Evolutionary conservation across 2,888 invertebrate genomes (phyloP).

Genomic region (Eupeodes luniger): DNA sequence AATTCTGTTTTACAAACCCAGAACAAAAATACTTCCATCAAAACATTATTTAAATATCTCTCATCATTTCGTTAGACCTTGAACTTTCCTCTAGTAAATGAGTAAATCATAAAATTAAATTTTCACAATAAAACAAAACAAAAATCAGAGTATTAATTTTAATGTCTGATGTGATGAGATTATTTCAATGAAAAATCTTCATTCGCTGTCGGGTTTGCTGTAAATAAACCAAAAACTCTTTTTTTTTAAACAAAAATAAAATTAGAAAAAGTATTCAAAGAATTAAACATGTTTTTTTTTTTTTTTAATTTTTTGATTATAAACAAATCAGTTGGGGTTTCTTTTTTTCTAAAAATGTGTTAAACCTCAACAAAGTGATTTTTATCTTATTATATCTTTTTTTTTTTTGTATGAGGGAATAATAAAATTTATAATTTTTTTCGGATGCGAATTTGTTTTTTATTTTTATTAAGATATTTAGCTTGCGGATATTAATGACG

Average conservation of each 20-base stretch:
- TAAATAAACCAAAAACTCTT: slow-evolving; percentile 46
- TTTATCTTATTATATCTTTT: background rate
- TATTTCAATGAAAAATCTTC: slow-evolving; percentile 43
- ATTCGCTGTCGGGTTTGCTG: slow-evolving; percentile 22
- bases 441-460: slow-evolving; percentile 5
- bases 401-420: background rate
- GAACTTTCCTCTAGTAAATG: slow-evolving; percentile 29
- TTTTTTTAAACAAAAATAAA: slow-evolving; percentile 15
- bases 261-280: background rate
- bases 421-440: slow-evolving; percentile 21
- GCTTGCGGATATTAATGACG: slow-evolving; percentile 39
- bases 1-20: background rate
- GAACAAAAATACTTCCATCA: slow-evolving; percentile 6
- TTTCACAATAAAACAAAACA: slow-evolving; percentile 31
- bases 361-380: slow-evolving; percentile 50
- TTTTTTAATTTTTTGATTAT: slow-evolving; percentile 38
- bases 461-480: background rate
- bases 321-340: slow-evolving; percentile 42
- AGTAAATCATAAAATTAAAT: slow-evolving; percentile 38
- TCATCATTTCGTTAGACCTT: slow-evolving; percentile 42
- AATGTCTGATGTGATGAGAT: slow-evolving; percentile 28
- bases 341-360: background rate
- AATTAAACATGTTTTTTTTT: background rate
- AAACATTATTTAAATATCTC: slow-evolving; percentile 39
- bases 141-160: background rate